Evolutionary conservation across 2,888 invertebrate species (phyloP).

Genomic region (Hydropsyche betteni): DNA sequence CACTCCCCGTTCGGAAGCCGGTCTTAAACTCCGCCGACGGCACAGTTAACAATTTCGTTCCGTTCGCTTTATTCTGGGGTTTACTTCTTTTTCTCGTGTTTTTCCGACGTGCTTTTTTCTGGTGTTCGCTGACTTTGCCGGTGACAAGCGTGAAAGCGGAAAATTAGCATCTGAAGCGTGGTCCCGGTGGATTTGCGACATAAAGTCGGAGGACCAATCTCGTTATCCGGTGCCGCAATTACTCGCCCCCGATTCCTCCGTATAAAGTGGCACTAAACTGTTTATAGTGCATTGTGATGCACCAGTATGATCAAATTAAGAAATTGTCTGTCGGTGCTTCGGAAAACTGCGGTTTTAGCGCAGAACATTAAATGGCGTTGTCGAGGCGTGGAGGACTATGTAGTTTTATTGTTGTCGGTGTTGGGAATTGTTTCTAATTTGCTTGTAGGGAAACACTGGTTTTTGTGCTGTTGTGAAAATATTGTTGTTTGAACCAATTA

Average conservation of each 20-base stretch:
- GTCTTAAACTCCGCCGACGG: neutral
- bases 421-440: too few relatives aligned
- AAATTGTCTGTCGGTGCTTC: too few relatives aligned
- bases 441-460: too few relatives aligned
- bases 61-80: neutral
- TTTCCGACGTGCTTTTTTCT: neutral
- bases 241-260: neutral
- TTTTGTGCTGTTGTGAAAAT: too few relatives aligned
- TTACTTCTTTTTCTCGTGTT: neutral
- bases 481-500: too few relatives aligned
- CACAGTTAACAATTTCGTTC: neutral
- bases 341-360: too few relatives aligned
- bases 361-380: too few relatives aligned
- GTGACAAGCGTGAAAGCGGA: constrained; percentile 16
- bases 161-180: constrained; percentile 30
- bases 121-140: neutral
- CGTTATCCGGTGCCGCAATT: constrained; percentile 22
- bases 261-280: constrained; percentile 13
- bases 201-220: constrained; percentile 24
- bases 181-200: constrained; percentile 1
- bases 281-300: too few relatives aligned
- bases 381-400: too few relatives aligned
- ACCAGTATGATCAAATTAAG: too few relatives aligned
- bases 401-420: too few relatives aligned
- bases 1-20: too few relatives aligned